Conservation (phyloP, 2,113 vertebrate genomes). For the Morphnarchus princeps region DNA sequence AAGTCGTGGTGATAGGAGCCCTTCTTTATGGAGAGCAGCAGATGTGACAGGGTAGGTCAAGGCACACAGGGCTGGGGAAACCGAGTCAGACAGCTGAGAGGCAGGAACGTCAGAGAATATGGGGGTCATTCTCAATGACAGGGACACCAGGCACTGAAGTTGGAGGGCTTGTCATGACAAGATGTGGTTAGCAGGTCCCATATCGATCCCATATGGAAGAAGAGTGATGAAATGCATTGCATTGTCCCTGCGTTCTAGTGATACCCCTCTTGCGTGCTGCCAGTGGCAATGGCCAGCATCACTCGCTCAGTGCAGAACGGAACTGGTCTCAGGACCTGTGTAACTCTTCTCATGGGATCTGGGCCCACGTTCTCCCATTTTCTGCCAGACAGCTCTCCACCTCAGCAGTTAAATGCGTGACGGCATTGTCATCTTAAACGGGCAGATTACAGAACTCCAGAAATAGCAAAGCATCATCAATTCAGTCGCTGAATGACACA, state of each 20-base stretch:
- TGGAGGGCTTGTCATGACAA: neutral
- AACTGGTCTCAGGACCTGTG: neutral
- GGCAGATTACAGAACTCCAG: neutral
- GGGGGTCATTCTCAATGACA: neutral
- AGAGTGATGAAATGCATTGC: neutral
- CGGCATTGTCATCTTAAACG: neutral
- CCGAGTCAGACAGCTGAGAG: neutral
- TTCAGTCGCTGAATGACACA: neutral
- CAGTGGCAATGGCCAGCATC: neutral
- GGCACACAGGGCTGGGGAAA: neutral
- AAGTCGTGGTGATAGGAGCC: neutral
- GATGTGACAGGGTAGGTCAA: neutral
- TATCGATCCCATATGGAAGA: neutral
- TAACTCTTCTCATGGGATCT: neutral
- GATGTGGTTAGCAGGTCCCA: neutral
- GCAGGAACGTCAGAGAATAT: neutral
- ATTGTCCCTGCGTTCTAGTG: neutral
- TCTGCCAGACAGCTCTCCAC: neutral
- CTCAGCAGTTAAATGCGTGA: neutral
- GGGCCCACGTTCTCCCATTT: neutral
- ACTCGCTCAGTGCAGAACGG: neutral
- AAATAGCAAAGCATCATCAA: constrained; percentile 7
- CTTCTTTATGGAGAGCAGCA: neutral
- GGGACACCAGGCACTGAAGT: neutral
- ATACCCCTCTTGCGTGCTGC: neutral